Percentiles rank a stretch among this genome's conserved stretches.
phyloP scores from a whole-genome alignment of 2,113 vertebrate species.

The Bubo bubo region DNA sequence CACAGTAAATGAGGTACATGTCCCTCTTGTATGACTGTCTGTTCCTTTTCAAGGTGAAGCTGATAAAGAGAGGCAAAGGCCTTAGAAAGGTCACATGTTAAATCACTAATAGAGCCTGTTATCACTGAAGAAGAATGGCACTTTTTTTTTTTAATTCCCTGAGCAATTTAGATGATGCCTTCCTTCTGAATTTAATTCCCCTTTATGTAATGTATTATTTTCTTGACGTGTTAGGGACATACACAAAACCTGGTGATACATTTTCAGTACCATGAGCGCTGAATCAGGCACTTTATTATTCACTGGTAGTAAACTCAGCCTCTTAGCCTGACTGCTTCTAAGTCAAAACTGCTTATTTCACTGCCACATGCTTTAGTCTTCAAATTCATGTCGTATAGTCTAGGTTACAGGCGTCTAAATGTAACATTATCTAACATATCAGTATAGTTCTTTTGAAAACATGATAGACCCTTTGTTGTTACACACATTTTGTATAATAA shows the following conservation, averaged over 20 bases:
- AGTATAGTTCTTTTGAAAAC: neutral
- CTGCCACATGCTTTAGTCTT: neutral
- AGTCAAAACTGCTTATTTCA: neutral
- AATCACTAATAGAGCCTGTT: neutral
- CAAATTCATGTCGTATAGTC: neutral
- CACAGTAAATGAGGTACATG: rapidly evolving
- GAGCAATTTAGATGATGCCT: neutral
- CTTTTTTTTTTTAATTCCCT: too few species aligned
- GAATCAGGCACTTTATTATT: neutral
- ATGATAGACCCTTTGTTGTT: neutral
- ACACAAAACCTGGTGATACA: neutral
- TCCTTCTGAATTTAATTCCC: neutral
- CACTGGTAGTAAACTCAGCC: neutral
- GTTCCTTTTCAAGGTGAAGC: neutral
- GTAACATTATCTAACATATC: neutral
- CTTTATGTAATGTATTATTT: neutral
- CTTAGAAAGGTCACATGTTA: neutral
- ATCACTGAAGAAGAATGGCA: neutral
- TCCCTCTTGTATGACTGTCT: neutral
- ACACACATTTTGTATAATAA: neutral
- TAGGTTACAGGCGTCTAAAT: neutral
- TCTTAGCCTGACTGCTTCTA: neutral
- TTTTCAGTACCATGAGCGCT: neutral
- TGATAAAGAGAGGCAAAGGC: neutral
- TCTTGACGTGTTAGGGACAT: neutral